Base-by-base conservation (phyloP, 2,888 invertebrate species). In the Iphiclides podalirius region DNA sequence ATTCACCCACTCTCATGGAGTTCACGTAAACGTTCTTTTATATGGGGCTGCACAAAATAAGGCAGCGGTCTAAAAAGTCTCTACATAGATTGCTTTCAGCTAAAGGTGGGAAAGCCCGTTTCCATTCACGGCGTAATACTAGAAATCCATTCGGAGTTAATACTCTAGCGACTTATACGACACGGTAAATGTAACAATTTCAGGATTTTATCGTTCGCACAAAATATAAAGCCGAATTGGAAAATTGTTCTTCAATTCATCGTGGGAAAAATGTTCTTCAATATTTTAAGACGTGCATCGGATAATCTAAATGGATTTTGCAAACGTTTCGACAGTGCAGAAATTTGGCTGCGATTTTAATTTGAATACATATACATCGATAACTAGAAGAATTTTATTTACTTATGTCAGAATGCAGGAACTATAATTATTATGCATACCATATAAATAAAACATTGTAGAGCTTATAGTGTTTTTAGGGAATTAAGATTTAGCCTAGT, bases 121-220 rank as follows among this genome's bases (percentile, higher is more conserved):
- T 46, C 23, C n/a, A 17, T 45, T 37, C 11, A 11, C 20, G 28
- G 15, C 36, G n/a, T 45, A 44, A 45, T 38, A 38, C 37, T 38
- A 16, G 37, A 31, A 38, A 37, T 38, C 31, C 20, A 31, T 45
- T 31, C 31, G 37, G 16, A 15, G 46, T 15, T 45, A 39, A 39
- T 46, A 39, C 38, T 12, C 14, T 13, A 8, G 11, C 38, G 34
- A 39, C 33, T 46, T 39, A 46, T 46, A 38, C 23, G 46, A 46
- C 38, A 39, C 14, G 11, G 9, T 9, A 20, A 39, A 40, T 40
- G 46, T 46, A 23, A 46, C 38, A 13, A 33, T 28, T 23, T 46
- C 14, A 14, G 20, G 38, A n/a, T 33, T 46, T 39, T 46, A 46
- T 46, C 46, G 38, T 46, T 46, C 38, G 38, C 14, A 46, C 39